These are phyloP conservation scores for Hydriomena furcata DNA, from an alignment of 2,888 invertebrate genomes.

Conservation along the genomic window DNA sequence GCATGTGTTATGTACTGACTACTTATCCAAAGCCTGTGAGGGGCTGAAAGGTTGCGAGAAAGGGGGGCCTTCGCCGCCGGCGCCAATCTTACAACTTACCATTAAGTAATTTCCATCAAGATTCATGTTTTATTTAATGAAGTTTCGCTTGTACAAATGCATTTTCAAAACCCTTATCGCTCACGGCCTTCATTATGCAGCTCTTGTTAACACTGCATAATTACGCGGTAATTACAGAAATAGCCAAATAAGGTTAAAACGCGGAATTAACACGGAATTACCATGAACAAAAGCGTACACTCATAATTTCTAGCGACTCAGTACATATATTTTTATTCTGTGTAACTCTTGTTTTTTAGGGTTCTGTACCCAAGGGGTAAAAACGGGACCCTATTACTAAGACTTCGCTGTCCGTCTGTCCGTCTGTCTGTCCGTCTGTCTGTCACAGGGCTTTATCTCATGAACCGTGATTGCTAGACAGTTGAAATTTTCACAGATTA, in stretches of 20 bases:
- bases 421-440: too few species aligned
- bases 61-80: constrained; percentile 44
- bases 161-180: constrained; percentile 38
- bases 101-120: constrained; percentile 70
- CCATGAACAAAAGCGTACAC: neutral
- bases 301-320: neutral
- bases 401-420: too few species aligned
- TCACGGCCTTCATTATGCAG: constrained; percentile 23
- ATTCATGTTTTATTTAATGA: constrained; percentile 62
- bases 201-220: constrained; percentile 23
- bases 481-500: too few species aligned
- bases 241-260: constrained; percentile 17
- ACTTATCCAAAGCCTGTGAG: constrained; percentile 17
- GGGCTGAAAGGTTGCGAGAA: constrained; percentile 36
- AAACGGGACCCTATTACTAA: too few species aligned
- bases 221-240: constrained; percentile 21
- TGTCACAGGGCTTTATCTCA: too few species aligned
- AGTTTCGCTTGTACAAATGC: constrained; percentile 43
- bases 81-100: constrained; percentile 65
- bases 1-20: neutral
- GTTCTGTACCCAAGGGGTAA: too few species aligned
- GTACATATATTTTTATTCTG: too few species aligned
- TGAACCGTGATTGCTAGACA: too few species aligned
- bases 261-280: neutral
- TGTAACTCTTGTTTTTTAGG: too few species aligned